phyloP scores from a whole-genome alignment of 2,888 invertebrate species.

The Tachina fera region DNA sequence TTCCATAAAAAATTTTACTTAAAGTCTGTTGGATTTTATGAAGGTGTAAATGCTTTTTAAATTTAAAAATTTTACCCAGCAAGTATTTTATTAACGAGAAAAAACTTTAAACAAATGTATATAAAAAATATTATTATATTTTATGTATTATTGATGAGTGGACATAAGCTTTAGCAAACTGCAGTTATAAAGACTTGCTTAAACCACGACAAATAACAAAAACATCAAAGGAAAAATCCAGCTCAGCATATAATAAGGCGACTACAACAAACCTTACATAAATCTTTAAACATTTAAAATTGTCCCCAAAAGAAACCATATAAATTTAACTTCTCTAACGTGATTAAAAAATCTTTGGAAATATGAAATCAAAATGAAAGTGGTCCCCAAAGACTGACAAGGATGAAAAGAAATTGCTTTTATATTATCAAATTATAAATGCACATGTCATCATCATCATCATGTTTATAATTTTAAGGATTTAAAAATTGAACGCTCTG shows the following conservation, averaged over 20 bases:
- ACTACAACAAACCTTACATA: neutral
- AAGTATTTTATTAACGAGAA: too few species aligned
- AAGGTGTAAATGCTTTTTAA: too few species aligned
- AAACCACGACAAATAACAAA: too few species aligned
- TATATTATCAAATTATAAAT: constrained; percentile 57
- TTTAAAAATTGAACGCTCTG: constrained; percentile 3
- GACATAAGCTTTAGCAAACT: too few species aligned
- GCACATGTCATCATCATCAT: constrained; percentile 57
- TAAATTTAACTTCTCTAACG: constrained; percentile 22
- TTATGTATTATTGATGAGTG: too few species aligned
- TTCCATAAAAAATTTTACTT: neutral
- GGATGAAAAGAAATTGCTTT: constrained; percentile 56
- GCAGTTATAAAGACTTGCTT: too few species aligned
- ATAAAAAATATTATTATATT: too few species aligned
- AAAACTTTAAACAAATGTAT: too few species aligned
- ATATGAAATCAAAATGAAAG: constrained; percentile 13
- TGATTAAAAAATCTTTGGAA: constrained; percentile 33
- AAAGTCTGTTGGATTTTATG: too few species aligned
- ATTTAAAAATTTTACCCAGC: too few species aligned
- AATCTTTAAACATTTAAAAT: neutral
- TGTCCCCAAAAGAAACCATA: constrained; percentile 21
- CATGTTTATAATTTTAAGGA: neutral
- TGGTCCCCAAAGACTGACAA: constrained; percentile 52
- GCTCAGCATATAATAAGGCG: too few species aligned
- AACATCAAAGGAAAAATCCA: constrained; percentile 16